Evolutionary conservation across 1,140 invertebrate genomes (phyloP).

Genomic region (Oryctes rhinoceros): DNA sequence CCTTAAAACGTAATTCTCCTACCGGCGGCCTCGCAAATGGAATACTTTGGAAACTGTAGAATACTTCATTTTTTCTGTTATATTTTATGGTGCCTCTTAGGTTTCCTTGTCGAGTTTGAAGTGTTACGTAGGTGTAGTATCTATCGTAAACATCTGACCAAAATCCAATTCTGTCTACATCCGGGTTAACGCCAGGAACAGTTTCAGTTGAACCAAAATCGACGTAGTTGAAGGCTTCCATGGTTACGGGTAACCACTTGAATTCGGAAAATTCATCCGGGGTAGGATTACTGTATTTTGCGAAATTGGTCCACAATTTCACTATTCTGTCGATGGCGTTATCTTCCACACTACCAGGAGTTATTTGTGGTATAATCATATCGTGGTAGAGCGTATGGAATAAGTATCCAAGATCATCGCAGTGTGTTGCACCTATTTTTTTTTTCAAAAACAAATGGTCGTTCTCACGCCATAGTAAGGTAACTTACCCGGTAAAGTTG

Average conservation of each 20-base stretch:
- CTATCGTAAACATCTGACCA: conserved; percentile 55
- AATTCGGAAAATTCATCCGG: not conserved
- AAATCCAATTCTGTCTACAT: conserved; percentile 62
- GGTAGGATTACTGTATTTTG: not conserved
- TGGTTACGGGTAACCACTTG: not conserved
- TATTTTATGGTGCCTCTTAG: not conserved
- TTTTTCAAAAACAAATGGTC: conserved; percentile 51
- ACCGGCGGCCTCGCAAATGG: not conserved
- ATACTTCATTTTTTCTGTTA: not conserved
- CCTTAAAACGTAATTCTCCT: conserved; percentile 7
- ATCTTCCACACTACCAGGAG: not conserved
- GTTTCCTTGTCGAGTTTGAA: not conserved
- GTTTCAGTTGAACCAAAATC: not conserved
- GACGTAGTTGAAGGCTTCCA: not conserved
- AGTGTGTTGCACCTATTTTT: conserved; percentile 66
- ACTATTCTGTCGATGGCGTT: not conserved
- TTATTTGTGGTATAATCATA: not conserved
- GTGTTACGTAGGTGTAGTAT: not conserved
- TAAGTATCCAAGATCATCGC: conserved; percentile 70
- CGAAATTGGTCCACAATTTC: not conserved
- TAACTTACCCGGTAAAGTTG: not conserved
- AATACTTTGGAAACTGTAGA: conserved; percentile 27
- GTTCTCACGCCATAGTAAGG: too few relatives aligned
- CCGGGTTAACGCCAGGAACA: conserved; percentile 59
- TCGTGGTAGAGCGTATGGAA: conserved; percentile 63